These are phyloP conservation scores for Diorhabda elongata DNA, from an alignment of 1,140 invertebrate genomes.

Conservation along the genomic window DNA sequence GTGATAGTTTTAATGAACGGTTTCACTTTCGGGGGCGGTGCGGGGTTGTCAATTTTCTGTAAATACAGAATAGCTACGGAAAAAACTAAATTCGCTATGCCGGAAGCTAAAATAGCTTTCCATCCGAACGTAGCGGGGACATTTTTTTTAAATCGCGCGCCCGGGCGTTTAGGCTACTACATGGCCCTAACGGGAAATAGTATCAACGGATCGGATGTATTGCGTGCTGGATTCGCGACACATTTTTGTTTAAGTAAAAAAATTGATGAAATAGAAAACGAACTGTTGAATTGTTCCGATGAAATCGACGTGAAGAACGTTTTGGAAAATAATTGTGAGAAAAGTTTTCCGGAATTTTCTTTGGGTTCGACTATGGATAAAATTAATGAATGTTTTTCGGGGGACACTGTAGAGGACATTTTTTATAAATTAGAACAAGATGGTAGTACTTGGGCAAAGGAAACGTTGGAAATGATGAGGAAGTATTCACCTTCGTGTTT, in stretches of 20 bases:
- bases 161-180: conserved; percentile 83
- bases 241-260: conserved; percentile 76
- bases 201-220: conserved; percentile 80
- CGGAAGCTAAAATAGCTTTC: conserved; percentile 90
- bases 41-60: conserved; percentile 93
- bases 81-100: conserved; percentile 97
- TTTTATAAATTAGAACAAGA: conserved; percentile 69
- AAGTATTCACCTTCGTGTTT: conserved; percentile 93
- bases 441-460: conserved; percentile 72
- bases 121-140: conserved; percentile 96
- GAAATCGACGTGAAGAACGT: conserved; percentile 58
- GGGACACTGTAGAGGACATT: conserved; percentile 76
- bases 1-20: conserved; percentile 94
- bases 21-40: conserved; percentile 98
- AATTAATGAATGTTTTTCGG: conserved; percentile 80
- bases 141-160: conserved; percentile 84
- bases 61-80: conserved; percentile 93
- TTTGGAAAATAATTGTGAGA: conserved; percentile 55
- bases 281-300: conserved; percentile 58
- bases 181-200: conserved; percentile 88
- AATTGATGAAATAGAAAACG: conserved; percentile 62
- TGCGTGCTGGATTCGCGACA: conserved; percentile 88
- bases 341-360: conserved; percentile 62
- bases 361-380: conserved; percentile 67
- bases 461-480: conserved; percentile 62